Base-by-base conservation (phyloP, 2,888 invertebrate species). In the Calameuta pallipes region DNA sequence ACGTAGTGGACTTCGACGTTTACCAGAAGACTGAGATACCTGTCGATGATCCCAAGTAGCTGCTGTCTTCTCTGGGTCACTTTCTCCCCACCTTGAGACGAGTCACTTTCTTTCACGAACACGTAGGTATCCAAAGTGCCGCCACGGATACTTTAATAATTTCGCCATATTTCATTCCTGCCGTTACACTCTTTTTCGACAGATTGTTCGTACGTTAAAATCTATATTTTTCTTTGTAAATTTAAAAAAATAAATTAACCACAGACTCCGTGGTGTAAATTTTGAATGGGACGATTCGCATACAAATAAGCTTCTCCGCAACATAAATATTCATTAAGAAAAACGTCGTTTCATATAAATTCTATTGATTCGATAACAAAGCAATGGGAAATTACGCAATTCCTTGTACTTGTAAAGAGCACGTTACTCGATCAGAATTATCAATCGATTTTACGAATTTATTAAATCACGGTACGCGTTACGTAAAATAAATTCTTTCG, bases 41-140 rank as follows among this genome's bases (percentile, higher is more conserved):
- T 41, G 41, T 41, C 41, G 41, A 56, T 56, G 41, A 56, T 56
- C 41, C 41, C 41, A 23, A 56, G 23, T 56, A 56, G 41, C 41
- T 23, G 23, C 41, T 78, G 78, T 80, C 84, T 80, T 84, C 84
- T 81, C 80, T 84, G 83, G 85, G 85, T 85, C 87, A 89, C 89
- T 89, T 89, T 89, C 89, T 87, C 88, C 87, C 87, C 86, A 84
- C 85, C 80, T 83, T 79, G 75, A 81, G 83, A 83, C 85, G 78
- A 83, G 85, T 87, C 88, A 89, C 89, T 88, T 89, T 89, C 89
- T 86, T 87, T 82, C 82, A n/a, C 35, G 71, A 71, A 3, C 71
- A 33, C 71, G 71, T 71, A 56, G 41, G 0, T 56, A 23, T 23
- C 41, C 41, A 56, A 56, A 41, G 41, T 56, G 41, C 41, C 41